phyloP scores from a whole-genome alignment of 2,797 vertebrate genomes.

The Tamandua tetradactyla region DNA sequence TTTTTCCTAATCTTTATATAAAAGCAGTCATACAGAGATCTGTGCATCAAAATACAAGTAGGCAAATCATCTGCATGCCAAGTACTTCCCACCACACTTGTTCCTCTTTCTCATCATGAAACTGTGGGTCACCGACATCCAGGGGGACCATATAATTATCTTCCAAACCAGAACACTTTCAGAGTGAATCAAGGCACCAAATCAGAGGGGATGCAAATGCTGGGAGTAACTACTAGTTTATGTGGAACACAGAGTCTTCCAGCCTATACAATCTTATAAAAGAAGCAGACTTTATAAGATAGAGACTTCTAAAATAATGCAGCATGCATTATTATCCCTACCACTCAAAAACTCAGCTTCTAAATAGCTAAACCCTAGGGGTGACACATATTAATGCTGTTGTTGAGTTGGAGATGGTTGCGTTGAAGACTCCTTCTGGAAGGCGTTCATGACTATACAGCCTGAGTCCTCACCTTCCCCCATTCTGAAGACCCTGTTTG shows the following conservation, averaged over 20 bases:
- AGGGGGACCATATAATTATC: not conserved
- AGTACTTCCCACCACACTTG: not conserved
- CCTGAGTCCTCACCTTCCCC: not conserved
- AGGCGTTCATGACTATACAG: not conserved
- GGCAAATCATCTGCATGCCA: conserved; percentile 23
- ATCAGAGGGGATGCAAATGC: not conserved
- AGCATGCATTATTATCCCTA: not conserved
- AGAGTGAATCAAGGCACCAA: not conserved
- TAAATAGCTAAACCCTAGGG: not conserved
- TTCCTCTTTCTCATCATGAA: not conserved
- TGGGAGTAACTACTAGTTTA: not conserved
- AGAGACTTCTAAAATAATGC: not conserved
- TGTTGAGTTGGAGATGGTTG: not conserved
- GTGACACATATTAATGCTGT: not conserved
- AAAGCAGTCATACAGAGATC: not conserved
- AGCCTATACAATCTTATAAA: not conserved
- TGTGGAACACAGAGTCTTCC: not conserved
- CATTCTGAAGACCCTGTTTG: not conserved
- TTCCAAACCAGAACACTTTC: not conserved
- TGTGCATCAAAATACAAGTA: conserved; percentile 50
- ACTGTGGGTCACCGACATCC: not conserved
- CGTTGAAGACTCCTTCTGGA: not conserved
- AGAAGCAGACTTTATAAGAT: not conserved
- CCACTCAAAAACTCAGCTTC: not conserved
- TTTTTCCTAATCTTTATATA: not conserved